Evolutionary conservation across 1,140 invertebrate species (phyloP).

Genomic region (Nautilus pompilius): DNA sequence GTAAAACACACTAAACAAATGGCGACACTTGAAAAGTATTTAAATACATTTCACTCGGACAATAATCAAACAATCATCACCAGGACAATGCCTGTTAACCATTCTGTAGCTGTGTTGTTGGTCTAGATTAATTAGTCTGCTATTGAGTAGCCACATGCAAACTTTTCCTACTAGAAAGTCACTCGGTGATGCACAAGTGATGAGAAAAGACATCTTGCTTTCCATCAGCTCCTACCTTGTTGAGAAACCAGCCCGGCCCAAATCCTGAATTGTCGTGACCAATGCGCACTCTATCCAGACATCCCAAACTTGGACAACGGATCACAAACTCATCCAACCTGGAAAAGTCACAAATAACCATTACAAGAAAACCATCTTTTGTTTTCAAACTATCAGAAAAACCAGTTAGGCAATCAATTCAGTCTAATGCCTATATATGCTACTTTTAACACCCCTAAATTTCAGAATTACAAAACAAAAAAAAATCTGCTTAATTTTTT

Average conservation of each 20-base stretch:
- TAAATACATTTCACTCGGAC: no score
- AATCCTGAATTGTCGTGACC: slow-evolving; percentile 54
- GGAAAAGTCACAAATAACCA: slow-evolving; percentile 9
- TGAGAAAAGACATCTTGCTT: not conserved
- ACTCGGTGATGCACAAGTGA: not conserved
- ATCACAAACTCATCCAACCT: slow-evolving; percentile 52
- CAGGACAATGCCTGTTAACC: no score
- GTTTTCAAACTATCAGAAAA: not conserved
- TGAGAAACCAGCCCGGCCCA: slow-evolving; percentile 52
- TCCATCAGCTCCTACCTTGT: slow-evolving; percentile 39
- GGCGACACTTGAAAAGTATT: no score
- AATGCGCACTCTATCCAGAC: slow-evolving; percentile 46
- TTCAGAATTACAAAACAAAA: no score
- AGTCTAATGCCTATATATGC: no score
- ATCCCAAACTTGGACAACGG: slow-evolving; percentile 46
- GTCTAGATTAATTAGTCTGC: not conserved
- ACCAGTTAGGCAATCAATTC: no score
- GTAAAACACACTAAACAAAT: no score
- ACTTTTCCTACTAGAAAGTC: not conserved
- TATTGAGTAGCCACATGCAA: not conserved
- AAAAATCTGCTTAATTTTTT: no score
- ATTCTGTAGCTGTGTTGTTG: no score
- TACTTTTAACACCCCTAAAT: no score
- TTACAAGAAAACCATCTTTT: not conserved
- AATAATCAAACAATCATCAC: no score